Base-by-base conservation (phyloP, 2,113 vertebrate genomes). In the Pelodiscus sinensis region DNA sequence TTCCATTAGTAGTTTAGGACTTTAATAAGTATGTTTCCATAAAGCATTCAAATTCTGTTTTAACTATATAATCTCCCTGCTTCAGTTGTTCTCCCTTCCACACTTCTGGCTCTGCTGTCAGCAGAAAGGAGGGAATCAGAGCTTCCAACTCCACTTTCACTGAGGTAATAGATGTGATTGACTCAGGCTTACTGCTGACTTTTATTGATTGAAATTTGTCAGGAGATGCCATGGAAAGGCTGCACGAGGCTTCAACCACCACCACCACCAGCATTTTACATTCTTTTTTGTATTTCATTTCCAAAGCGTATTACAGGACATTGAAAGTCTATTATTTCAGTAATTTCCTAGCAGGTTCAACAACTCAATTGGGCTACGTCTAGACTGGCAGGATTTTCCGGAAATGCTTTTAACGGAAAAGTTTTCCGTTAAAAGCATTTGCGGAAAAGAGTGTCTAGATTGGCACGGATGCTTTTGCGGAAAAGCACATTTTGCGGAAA, bases 131-230 rank as follows among this genome's bases (percentile, higher is more conserved):
- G 94, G 56, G 78, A 95, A 35, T 54, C 85, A 93, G 35, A 35
- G 9, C 15, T 92, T 96, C 86, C 82, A 95, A n/a, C 81, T 81
- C 21, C 81, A 92, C 51, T 94, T 80, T 58, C 84, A 94, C 90
- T 73, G 60, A 94, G 35, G 79, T 92, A 88, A 92, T 80, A 96
- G 86, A 91, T 91, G 65, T 87, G 81, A 96, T 90, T 80, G 84
- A 38, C 85, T 92, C 88, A 84, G 87, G 86, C 92, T 97, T 96
- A 94, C 86, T 86, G 84, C 82, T 92, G 87, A 93, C 92, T 95
- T 44, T 82, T 95, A 93, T 93, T 92, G 87, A 97, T 96, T 94
- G 91, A 92, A 84, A 93, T 90, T 85, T 90, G 31, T 86, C 60
- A 83, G 92, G 90, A 97, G 85, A 82, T 27, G 90, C 52, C 88